Evolutionary conservation across 2,797 vertebrate species (phyloP), one percentile per base, ranked within the genome.

Genomic region (Percopsis omiscomaycus): DNA sequence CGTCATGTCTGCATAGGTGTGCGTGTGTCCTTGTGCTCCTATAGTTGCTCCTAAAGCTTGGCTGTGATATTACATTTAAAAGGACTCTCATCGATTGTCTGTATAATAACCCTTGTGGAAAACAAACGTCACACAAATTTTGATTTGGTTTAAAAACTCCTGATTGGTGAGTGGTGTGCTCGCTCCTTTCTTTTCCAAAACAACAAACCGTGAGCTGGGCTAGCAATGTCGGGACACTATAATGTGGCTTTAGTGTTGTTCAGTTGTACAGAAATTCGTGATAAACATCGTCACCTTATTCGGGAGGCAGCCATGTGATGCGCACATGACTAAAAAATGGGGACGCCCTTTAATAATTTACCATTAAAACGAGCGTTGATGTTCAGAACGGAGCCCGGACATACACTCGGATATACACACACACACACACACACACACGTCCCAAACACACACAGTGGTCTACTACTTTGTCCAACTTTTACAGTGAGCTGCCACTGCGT

Each of bases 211-310:
- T 22, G 22, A 42, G n/a, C 29, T 51, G 12, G 42, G 47, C 14
- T 14, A 55, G 60, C 27, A 48, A 66, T 52, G 30, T 73, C 62
- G 44, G 13, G 1, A 22, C 22, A 22, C 27, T 63, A 61, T 74
- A 74, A 67, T 15, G 57, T 10, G 12, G 47, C 11, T 48, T 13
- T 14, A 1, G 12, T 13, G n/a, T n/a, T 49, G 47, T 49, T 5
- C 47, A 4, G 14, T n/a, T 49, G 47, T 14, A 49, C 47, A 49
- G 45, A 46, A 4, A 5, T 49, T 49, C 14, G 15, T n/a, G 47
- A 16, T n/a, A 15, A 49, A 49, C 47, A 14, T 49, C 13, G 22
- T 22, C 22, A 46, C 13, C 14, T 49, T 49, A 14, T 55, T 55
- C 53, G 6, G 10, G 12, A 30, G 27, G 47, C 42, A 13, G 13